phyloP scores from a whole-genome alignment of 2,797 vertebrate species.

The Acropternis orthonyx region DNA sequence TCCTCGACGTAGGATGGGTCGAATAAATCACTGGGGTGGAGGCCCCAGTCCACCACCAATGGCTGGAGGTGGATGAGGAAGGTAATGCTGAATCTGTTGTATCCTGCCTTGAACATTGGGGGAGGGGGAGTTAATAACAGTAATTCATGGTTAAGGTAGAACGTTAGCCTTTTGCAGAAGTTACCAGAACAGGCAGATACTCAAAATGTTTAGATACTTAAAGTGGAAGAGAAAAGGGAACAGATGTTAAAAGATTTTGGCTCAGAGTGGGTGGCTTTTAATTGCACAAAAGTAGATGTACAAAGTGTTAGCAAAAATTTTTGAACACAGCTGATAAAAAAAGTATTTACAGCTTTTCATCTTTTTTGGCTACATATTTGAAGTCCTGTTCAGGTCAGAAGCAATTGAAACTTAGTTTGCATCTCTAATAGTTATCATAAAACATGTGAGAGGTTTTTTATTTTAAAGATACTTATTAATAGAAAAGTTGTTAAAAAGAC shows the following conservation, averaged over 20 bases:
- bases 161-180: background rate
- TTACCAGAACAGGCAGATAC: background rate
- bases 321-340: background rate
- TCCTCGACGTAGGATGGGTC: slow-evolving; percentile 90
- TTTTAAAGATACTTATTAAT: background rate
- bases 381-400: background rate
- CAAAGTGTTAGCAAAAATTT: background rate
- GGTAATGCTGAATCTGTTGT: slow-evolving; percentile 75
- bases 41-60: slow-evolving; percentile 92
- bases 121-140: background rate
- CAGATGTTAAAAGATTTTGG: background rate
- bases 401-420: background rate
- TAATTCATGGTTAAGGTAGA: background rate
- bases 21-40: slow-evolving; percentile 83
- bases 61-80: slow-evolving; percentile 98
- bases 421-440: background rate
- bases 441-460: background rate
- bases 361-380: background rate
- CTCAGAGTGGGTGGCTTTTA: background rate
- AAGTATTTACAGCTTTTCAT: background rate
- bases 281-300: background rate
- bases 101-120: background rate
- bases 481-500: background rate
- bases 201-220: background rate
- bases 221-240: accelerated